phyloP scores from a whole-genome alignment of 2,797 vertebrate species.

The Sebastes jordani region DNA sequence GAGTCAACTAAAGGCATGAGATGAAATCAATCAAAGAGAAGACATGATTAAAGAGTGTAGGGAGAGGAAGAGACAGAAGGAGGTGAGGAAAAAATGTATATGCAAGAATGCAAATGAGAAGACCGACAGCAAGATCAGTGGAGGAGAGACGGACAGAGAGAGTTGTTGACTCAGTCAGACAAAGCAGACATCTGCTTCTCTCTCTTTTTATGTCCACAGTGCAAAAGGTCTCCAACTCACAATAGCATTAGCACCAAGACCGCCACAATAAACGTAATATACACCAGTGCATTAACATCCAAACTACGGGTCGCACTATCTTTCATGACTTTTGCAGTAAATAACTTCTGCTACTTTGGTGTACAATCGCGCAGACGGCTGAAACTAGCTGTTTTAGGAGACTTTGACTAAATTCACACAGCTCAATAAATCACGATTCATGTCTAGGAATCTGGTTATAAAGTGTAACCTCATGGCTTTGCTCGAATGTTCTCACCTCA shows the following conservation, averaged over 20 bases:
- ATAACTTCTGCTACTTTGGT: conserved; percentile 30
- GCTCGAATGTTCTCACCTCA: neutral
- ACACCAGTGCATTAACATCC: conserved; percentile 57
- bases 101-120: conserved; percentile 22
- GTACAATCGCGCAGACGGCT: conserved; percentile 27
- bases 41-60: neutral
- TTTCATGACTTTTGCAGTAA: conserved; percentile 29
- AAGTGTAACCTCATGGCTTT: neutral
- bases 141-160: conserved; percentile 15
- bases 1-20: neutral
- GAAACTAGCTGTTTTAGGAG: neutral
- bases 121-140: neutral
- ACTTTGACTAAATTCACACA: conserved; percentile 24
- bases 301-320: conserved; percentile 33
- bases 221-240: conserved; percentile 57
- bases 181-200: conserved; percentile 70
- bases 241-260: conserved; percentile 53
- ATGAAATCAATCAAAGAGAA: neutral
- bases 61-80: neutral
- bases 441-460: conserved; percentile 3
- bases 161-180: conserved; percentile 66
- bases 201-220: conserved; percentile 37
- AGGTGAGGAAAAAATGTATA: neutral
- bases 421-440: conserved; percentile 6
- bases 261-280: conserved; percentile 53